Evolutionary conservation across 2,797 vertebrate genomes (phyloP), one percentile per base, ranked within the genome.

Genomic region (Sciaenops ocellatus): DNA sequence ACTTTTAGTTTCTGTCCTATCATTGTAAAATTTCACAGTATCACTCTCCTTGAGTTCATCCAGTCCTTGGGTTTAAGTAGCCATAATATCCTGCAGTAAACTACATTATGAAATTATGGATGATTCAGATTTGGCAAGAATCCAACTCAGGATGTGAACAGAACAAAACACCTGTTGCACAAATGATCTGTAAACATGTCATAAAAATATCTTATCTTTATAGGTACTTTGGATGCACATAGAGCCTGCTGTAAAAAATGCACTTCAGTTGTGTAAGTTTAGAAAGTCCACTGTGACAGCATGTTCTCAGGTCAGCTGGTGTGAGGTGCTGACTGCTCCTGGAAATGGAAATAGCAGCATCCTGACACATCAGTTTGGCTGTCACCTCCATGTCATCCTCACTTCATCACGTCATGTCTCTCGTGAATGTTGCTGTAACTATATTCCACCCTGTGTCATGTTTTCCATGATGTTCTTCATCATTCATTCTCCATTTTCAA

Each of bases 11-110:
- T 57, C 16, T 66, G 20, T 44, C 47, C 74, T 16, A 47, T 41
- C 8, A 17, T 38, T n/a, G 80, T 48, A 60, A 86, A 70, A 52
- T 79, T 79, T 79, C 28, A 68, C 17, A 22, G 20, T 11, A 24
- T 79, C 16, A 52, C 17, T 0, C 5, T 16, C 16, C 26, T 54
- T 20, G 47, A 63, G 56, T 57, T 75, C 42, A 47, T 48, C 1
- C 1, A n/a, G 78, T 77, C 28, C 13, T 17, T 22, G 1, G 7
- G 64, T 68, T 66, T 70, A 76, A 20, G 10, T 4, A 1, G 3
- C 24, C 4, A 65, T 79, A 41, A 61, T 67, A 42, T 70, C 55
- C 73, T 74, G 68, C 65, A 15, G 15, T 71, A 73, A 86, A 69
- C 28, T 30, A 13, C 16, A 22, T 8, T 28, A 48, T 11, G 60